Evolutionary conservation across 2,797 vertebrate genomes (phyloP).

Genomic region (Phataginus tetradactyla): DNA sequence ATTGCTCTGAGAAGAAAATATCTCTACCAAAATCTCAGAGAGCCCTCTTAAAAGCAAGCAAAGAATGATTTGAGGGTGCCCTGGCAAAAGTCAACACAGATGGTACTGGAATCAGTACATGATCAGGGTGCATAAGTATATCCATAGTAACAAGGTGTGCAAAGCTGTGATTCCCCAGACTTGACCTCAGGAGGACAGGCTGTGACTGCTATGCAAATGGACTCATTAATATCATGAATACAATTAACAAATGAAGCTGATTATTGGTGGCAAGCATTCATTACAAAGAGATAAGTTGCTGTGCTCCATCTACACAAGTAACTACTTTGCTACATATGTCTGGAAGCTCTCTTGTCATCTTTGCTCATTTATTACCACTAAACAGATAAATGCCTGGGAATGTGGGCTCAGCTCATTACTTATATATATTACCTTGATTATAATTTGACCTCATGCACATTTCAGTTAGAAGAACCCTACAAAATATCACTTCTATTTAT

Average conservation of each 20-base stretch:
- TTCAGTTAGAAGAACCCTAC: slow-evolving; percentile 63
- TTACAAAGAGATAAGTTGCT: slow-evolving; percentile 84
- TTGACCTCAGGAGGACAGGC: slow-evolving; percentile 82
- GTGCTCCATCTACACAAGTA: slow-evolving; percentile 79
- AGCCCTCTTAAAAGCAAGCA: slow-evolving; percentile 26
- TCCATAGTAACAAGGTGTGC: slow-evolving; percentile 79
- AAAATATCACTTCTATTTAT: slow-evolving; percentile 77
- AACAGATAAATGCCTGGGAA: slow-evolving; percentile 74
- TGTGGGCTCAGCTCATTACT: slow-evolving; percentile 63
- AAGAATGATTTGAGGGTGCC: slow-evolving; percentile 58
- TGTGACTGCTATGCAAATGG: slow-evolving; percentile 89
- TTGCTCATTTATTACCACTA: slow-evolving; percentile 76
- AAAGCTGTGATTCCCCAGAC: slow-evolving; percentile 85
- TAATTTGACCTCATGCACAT: slow-evolving; percentile 71
- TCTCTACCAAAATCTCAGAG: slow-evolving; percentile 43
- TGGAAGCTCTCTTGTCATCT: slow-evolving; percentile 76
- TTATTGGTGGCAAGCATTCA: slow-evolving; percentile 87
- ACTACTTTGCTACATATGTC: slow-evolving; percentile 81
- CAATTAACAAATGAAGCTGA: slow-evolving; percentile 89
- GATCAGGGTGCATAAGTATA: slow-evolving; percentile 85
- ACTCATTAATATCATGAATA: slow-evolving; percentile 90
- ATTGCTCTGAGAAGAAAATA: slow-evolving; percentile 35
- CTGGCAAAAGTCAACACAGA: slow-evolving; percentile 79
- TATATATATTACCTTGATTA: slow-evolving; percentile 76
- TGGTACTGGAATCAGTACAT: slow-evolving; percentile 82